These are phyloP conservation scores for Melipona beecheii DNA, from an alignment of 2,888 invertebrate species.

Conservation along the genomic window DNA sequence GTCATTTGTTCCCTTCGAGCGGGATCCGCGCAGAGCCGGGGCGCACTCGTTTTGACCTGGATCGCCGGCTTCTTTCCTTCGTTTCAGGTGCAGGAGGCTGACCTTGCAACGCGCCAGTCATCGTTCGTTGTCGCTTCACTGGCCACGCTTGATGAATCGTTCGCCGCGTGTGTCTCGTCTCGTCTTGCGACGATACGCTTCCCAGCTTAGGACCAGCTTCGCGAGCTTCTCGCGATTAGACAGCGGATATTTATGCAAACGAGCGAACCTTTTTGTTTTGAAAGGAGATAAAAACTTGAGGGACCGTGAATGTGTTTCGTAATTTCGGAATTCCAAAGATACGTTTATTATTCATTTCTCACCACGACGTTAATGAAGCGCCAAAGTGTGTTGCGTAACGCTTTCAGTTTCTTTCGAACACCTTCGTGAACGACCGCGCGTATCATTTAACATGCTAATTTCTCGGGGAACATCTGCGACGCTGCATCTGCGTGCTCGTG, in stretches of 20 bases:
- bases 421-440: no score
- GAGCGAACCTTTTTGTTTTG: no score
- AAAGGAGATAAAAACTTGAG: no score
- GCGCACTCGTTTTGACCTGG: slow-evolving; percentile 57
- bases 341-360: no score
- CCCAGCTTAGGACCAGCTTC: slow-evolving; percentile 45
- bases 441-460: no score
- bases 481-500: neutral
- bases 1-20: slow-evolving; percentile 58
- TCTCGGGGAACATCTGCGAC: neutral
- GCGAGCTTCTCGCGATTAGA: no score
- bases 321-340: no score
- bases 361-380: no score
- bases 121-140: slow-evolving; percentile 60
- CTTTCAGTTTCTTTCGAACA: neutral
- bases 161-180: slow-evolving; percentile 18
- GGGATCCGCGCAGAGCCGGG: slow-evolving; percentile 17
- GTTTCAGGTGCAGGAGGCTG: slow-evolving; percentile 58
- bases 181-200: slow-evolving; percentile 46
- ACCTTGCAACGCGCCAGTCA: slow-evolving; percentile 65
- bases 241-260: no score
- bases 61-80: slow-evolving; percentile 58
- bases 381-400: no score
- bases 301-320: no score
- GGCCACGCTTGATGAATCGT: slow-evolving; percentile 63